Evolutionary conservation across 2,888 invertebrate species (phyloP).

Genomic region (Megalurothrips usitatus): DNA sequence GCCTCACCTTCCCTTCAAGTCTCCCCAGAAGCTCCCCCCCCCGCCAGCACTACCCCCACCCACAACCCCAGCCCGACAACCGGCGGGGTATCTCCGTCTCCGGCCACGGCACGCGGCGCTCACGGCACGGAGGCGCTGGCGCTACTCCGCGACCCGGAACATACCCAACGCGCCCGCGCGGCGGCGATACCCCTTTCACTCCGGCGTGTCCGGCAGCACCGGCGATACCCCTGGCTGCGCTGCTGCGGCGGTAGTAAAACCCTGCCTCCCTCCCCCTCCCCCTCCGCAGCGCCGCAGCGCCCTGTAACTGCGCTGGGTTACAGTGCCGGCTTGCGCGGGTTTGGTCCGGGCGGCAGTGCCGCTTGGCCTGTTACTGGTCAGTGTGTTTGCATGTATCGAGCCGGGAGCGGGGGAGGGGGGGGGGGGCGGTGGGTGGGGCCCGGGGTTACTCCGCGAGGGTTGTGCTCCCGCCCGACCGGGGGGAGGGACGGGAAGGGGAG

Average conservation of each 20-base stretch:
- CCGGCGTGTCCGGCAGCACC: background rate
- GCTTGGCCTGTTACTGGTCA: background rate
- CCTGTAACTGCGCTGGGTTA: no score
- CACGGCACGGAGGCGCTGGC: background rate
- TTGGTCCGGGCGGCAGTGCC: background rate
- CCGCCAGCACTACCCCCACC: no score
- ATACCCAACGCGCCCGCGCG: no score
- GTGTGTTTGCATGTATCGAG: constrained; percentile 1
- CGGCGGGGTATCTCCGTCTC: background rate
- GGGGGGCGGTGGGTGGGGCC: background rate
- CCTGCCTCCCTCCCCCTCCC: background rate
- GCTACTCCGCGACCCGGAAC: no score
- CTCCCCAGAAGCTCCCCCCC: no score
- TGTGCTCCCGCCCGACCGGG: background rate
- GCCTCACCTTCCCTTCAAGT: no score
- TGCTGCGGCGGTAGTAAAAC: background rate
- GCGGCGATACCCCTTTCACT: background rate
- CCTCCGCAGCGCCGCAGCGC: background rate
- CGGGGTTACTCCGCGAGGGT: background rate
- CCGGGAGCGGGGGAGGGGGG: background rate
- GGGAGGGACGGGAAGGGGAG: no score
- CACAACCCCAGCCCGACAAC: no score
- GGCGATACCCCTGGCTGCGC: background rate
- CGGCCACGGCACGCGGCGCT: background rate
- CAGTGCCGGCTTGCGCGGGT: no score